A percentile compares a stretch with the other conserved stretches of the same genome.
Evolutionary conservation across 2,888 invertebrate genomes (phyloP).

Genomic region (Monopis laevigella): DNA sequence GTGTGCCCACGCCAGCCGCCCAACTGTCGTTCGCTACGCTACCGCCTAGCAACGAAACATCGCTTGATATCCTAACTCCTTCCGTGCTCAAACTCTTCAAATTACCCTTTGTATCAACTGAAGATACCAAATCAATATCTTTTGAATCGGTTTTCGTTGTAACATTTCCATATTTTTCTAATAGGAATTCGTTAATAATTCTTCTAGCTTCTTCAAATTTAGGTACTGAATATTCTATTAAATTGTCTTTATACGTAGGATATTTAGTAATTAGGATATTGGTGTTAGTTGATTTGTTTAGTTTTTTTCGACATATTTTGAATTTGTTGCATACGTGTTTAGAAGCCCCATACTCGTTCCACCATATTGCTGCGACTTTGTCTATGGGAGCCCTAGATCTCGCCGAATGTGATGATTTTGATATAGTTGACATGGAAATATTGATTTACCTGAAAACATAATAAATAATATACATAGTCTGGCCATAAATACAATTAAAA

Average conservation of each 20-base stretch:
- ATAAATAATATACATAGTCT: no score
- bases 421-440: slow-evolving; percentile 29
- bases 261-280: slow-evolving; percentile 5
- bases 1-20: slow-evolving; percentile 44
- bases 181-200: slow-evolving; percentile 53
- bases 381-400: slow-evolving; percentile 50
- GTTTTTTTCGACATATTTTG: background rate
- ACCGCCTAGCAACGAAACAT: slow-evolving; percentile 9
- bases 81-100: background rate
- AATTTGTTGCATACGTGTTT: background rate
- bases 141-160: background rate
- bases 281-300: slow-evolving; percentile 14
- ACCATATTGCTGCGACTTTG: slow-evolving; percentile 35
- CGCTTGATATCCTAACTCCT: slow-evolving; percentile 3
- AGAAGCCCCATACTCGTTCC: slow-evolving; percentile 34
- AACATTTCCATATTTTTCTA: slow-evolving; percentile 24
- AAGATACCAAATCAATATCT: background rate
- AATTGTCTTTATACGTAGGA: background rate
- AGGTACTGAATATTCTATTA: slow-evolving; percentile 4
- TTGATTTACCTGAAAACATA: background rate
- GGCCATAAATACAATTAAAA: no score
- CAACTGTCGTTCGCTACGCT: slow-evolving; percentile 33
- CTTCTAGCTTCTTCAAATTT: slow-evolving; percentile 45
- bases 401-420: slow-evolving; percentile 33
- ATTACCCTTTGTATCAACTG: background rate